Percentiles rank a stretch among this genome's conserved stretches.
Evolutionary conservation across 2,113 vertebrate species (phyloP).

Genomic region (Callospermophilus lateralis): DNA sequence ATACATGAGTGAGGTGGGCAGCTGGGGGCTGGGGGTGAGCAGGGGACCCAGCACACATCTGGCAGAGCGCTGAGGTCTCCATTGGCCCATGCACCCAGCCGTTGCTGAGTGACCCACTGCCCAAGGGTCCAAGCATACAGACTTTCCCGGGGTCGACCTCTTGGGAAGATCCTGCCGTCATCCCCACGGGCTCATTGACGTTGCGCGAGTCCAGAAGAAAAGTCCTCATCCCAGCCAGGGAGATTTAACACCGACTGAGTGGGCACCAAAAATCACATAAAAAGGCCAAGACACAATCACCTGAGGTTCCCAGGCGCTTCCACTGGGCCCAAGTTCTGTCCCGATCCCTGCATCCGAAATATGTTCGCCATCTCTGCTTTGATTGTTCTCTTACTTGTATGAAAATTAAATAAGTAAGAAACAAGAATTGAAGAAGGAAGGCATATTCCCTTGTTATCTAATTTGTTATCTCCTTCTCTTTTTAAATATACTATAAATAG

Average conservation of each 20-base stretch:
- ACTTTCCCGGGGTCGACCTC: background rate
- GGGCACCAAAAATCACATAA: background rate
- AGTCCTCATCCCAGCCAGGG: fast-evolving
- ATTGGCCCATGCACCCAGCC: fast-evolving
- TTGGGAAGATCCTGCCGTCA: fast-evolving
- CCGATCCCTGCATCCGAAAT: background rate
- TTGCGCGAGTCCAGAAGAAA: background rate
- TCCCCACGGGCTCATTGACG: background rate
- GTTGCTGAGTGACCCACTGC: background rate
- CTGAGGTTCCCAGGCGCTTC: too few relatives aligned
- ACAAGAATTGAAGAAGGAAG: background rate
- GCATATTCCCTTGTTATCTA: background rate
- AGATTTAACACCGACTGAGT: fast-evolving
- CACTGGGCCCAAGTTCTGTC: too few relatives aligned
- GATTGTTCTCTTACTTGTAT: background rate
- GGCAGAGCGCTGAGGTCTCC: background rate
- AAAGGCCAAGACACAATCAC: background rate
- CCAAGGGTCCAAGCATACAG: background rate
- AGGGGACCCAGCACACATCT: too few relatives aligned
- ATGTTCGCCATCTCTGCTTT: background rate
- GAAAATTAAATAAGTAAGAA: background rate
- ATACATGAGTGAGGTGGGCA: too few relatives aligned
- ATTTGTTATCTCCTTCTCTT: background rate
- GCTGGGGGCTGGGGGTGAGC: background rate
- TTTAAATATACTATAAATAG: background rate